phyloP scores from a whole-genome alignment of 2,797 vertebrate species.

The Alectoris magna region DNA sequence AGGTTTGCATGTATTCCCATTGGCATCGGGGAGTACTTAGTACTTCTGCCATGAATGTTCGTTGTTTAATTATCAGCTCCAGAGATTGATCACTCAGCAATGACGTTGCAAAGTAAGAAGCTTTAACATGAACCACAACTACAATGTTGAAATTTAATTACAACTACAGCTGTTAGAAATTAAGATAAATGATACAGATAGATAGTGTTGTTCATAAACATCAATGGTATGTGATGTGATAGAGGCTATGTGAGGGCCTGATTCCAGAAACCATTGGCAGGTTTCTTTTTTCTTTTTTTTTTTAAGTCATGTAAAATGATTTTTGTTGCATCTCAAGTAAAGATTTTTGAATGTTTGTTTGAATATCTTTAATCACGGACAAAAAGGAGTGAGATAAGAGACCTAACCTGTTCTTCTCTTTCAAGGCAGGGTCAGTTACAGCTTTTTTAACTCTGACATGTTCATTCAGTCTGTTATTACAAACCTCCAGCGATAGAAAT shows the following conservation, averaged over 20 bases:
- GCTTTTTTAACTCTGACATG: not conserved
- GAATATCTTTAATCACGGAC: not conserved
- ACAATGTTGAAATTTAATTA: not conserved
- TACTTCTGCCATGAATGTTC: not conserved
- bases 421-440: not conserved
- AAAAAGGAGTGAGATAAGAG: not conserved
- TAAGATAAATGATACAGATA: not conserved
- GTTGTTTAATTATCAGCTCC: slow-evolving; percentile 11
- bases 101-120: not conserved
- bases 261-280: not conserved
- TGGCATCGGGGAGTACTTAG: not conserved
- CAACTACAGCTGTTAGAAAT: not conserved
- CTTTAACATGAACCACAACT: not conserved
- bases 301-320: not conserved
- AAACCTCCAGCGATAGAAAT: not conserved
- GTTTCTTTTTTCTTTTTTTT: not conserved
- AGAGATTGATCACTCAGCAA: not conserved
- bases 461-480: not conserved
- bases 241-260: not conserved
- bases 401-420: not conserved
- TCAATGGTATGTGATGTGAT: not conserved
- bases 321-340: not conserved
- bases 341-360: not conserved
- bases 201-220: not conserved
- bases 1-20: not conserved